These are phyloP conservation scores for Gortyna flavago DNA, from an alignment of 2,888 invertebrate species.

Conservation along the genomic window DNA sequence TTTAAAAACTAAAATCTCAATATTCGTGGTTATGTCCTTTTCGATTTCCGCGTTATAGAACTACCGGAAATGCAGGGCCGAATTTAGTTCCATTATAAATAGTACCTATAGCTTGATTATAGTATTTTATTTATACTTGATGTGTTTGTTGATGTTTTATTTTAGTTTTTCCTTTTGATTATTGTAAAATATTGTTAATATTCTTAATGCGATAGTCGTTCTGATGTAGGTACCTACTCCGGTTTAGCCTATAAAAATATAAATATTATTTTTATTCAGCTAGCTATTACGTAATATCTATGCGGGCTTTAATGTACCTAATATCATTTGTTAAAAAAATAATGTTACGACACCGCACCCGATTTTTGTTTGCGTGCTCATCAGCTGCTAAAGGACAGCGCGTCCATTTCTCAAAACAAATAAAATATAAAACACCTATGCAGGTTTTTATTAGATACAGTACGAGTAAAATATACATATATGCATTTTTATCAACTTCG, in stretches of 20 bases:
- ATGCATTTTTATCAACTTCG: slow-evolving; percentile 9
- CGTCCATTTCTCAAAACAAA: not conserved
- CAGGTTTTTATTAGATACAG: not conserved
- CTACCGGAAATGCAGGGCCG: slow-evolving; percentile 25
- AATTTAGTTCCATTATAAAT: slow-evolving; percentile 5
- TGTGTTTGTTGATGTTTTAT: not conserved
- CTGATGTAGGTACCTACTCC: not conserved
- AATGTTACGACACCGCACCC: not conserved
- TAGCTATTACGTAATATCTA: not conserved
- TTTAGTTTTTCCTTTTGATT: not conserved
- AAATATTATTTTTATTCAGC: not conserved
- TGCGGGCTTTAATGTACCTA: not conserved
- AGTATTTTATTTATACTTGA: not conserved
- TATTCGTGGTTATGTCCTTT: slow-evolving; percentile 16
- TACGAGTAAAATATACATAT: not conserved
- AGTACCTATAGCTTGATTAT: not conserved
- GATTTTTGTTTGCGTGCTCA: not conserved
- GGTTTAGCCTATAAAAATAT: not conserved
- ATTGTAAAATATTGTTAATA: not conserved
- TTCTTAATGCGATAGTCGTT: not conserved
- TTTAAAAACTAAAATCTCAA: not conserved
- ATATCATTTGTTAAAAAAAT: not conserved
- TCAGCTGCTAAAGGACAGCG: not conserved
- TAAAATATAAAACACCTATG: not conserved
- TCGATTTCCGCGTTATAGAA: not conserved